phyloP scores from a whole-genome alignment of 2,113 vertebrate genomes.

The Bubo blakistoni region DNA sequence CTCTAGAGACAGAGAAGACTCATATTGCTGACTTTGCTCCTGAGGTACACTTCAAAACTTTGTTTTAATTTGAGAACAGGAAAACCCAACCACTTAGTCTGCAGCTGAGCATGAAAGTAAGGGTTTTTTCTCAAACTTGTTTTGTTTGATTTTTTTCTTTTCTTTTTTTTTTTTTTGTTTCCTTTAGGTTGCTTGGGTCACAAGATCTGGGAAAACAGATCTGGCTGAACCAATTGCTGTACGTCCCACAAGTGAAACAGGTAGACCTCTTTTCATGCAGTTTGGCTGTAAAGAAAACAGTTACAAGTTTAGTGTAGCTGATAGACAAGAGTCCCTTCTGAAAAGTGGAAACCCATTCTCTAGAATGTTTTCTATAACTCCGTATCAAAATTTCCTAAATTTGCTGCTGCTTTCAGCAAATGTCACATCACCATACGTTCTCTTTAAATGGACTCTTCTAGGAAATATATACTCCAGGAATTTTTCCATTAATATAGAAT shows the following conservation, averaged over 20 bases:
- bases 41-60: conserved; percentile 77
- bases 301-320: background rate
- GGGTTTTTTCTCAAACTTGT: background rate
- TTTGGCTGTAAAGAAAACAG: background rate
- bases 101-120: background rate
- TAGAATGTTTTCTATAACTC: background rate
- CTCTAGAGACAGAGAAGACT: conserved; percentile 91
- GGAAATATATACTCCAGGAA: background rate
- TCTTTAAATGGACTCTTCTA: background rate
- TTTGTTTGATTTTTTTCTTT: background rate
- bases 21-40: conserved; percentile 96
- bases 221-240: conserved; percentile 95
- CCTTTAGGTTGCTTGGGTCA: conserved; percentile 95
- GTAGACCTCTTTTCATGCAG: conserved; percentile 54
- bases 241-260: conserved; percentile 97
- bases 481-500: background rate
- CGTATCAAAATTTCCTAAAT: background rate
- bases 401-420: background rate
- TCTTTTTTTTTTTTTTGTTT: background rate
- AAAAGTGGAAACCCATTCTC: background rate
- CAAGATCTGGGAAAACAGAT: conserved; percentile 95
- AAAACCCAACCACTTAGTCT: background rate
- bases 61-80: background rate
- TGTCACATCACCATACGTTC: background rate
- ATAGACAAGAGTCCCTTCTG: background rate